phyloP scores from a whole-genome alignment of 2,888 invertebrate species.

The Erebia aethiops region DNA sequence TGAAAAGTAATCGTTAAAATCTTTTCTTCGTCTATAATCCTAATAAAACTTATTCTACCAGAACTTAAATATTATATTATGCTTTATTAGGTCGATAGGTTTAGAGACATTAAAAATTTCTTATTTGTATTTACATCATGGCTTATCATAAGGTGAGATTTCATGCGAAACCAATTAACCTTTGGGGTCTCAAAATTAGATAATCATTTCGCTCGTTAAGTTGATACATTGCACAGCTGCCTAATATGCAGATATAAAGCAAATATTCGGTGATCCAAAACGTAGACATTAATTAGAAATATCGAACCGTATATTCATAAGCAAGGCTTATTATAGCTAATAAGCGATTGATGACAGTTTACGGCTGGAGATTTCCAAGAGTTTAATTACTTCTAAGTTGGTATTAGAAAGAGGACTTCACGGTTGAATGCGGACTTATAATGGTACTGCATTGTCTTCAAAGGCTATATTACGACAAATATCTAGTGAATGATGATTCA shows the following conservation, averaged over 20 bases:
- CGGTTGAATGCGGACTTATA: background rate
- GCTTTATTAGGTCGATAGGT: background rate
- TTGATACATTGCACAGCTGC: background rate
- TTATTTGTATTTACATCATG: background rate
- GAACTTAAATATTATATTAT: background rate
- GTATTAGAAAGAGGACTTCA: background rate
- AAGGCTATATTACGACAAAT: background rate
- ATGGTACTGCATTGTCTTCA: background rate
- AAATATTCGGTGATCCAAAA: too few relatives aligned
- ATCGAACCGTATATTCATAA: background rate
- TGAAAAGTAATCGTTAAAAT: background rate
- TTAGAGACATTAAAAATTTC: background rate
- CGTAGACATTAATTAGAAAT: background rate
- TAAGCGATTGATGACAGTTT: background rate
- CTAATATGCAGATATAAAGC: too few relatives aligned
- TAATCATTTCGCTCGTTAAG: background rate
- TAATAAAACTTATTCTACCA: background rate
- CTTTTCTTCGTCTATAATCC: background rate
- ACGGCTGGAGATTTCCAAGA: background rate
- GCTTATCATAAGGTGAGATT: background rate
- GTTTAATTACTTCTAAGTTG: background rate
- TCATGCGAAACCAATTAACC: background rate
- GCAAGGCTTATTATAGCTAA: background rate
- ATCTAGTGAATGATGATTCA: background rate
- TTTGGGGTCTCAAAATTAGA: background rate